Base-by-base conservation (phyloP, 2,797 vertebrate species). In the Xenentodon cancila region DNA sequence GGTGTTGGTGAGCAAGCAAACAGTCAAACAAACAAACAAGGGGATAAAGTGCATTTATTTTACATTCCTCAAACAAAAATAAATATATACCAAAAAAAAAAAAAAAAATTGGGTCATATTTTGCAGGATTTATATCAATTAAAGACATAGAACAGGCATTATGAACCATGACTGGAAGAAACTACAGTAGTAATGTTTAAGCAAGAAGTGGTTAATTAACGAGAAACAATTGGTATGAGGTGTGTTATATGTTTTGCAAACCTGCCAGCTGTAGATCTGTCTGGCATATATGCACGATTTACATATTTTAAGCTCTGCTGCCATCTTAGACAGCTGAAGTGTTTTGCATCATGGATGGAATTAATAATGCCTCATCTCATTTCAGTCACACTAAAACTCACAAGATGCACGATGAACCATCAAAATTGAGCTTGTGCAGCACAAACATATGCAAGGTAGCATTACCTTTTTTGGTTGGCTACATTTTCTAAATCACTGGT, bases 361-460 rank as follows among this genome's bases (percentile, higher is more conserved):
- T 85, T 68, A 88, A 83, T 82, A 82, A 84, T 81, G 68, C 75
- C 80, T 59, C 59, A 72, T 87, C 71, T 82, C 63, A 86, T 84
- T 79, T 68, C 68, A 74, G 68, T 83, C 75, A 71, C 59, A 76
- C 73, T 62, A 47, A 68, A 68, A 62, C 79, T 81, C 65, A 80
- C 77, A 78, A 84, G 86, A 85, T 88, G 84, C 79, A 85, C 65
- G 47, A 78, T 59, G 63, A 72, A 78, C 72, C 76, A 77, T 74
- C 68, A 79, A 83, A 87, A 85, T 78, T 80, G 79, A 83, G 79
- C 81, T 81, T 84, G 78, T 79, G 71, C 73, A 73, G 84, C 85
- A 87, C 71, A 89, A 91, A 84, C 59, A 65, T 27, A 68, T 80
- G 73, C 59, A 17, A n/a, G 78, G 83, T 81, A 79, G 67, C 68